phyloP scores from a whole-genome alignment of 2,888 invertebrate genomes.

The Nomada fabriciana region DNA sequence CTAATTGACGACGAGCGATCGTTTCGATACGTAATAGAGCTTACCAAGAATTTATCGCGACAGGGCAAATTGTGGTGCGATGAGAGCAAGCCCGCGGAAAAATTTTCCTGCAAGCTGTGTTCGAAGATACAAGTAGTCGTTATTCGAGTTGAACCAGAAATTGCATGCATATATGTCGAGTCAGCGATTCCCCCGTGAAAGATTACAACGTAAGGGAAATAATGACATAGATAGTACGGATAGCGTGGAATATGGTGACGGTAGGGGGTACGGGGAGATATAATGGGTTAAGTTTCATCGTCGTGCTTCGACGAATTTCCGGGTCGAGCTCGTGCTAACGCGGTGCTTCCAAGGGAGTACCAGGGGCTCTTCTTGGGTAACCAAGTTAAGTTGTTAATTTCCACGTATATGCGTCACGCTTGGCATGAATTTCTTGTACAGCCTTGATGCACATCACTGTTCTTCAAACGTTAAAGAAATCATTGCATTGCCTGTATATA shows the following conservation, averaged over 20 bases:
- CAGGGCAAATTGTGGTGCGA: conserved; percentile 3
- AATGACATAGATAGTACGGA: conserved; percentile 69
- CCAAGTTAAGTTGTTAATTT: conserved; percentile 77
- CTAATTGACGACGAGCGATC: conserved; percentile 12
- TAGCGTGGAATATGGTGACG: conserved; percentile 44
- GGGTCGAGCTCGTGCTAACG: conserved; percentile 72
- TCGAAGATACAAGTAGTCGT: conserved; percentile 37
- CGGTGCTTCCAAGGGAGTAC: conserved; percentile 69
- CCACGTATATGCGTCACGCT: conserved; percentile 70
- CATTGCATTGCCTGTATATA: too few relatives aligned
- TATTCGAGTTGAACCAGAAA: conserved; percentile 50
- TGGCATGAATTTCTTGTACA: conserved; percentile 73
- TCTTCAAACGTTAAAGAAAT: conserved; percentile 6
- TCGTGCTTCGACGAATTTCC: conserved; percentile 77
- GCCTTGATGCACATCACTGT: conserved; percentile 40
- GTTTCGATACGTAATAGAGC: conserved; percentile 3
- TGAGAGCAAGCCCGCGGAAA: conserved; percentile 15
- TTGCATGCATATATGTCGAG: conserved; percentile 51
- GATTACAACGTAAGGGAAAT: conserved; percentile 72
- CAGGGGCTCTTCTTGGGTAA: conserved; percentile 71
- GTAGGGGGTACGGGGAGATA: conserved; percentile 61
- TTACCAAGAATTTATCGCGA: conserved; percentile 17
- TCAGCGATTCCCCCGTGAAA: conserved; percentile 64
- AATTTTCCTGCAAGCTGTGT: conserved; percentile 33
- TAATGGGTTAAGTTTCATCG: conserved; percentile 80